Conservation (phyloP, 1,140 invertebrate genomes). For the Saxidomus purpurata region DNA sequence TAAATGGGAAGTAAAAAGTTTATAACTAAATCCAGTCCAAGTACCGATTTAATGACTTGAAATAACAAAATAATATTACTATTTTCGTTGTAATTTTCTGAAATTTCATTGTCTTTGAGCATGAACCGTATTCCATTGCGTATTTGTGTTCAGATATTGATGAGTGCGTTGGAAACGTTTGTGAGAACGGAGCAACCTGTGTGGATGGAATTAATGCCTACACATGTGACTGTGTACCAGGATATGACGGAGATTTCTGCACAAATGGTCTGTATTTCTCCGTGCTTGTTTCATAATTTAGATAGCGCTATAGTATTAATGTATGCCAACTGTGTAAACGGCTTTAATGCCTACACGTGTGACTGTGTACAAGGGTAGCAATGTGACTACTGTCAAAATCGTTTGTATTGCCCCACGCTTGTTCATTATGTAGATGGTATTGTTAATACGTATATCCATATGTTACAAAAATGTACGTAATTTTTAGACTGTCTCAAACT, state of each 20-base stretch:
- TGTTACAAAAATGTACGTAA: too few relatives aligned
- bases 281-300: too few relatives aligned
- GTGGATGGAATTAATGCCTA: conserved; percentile 89
- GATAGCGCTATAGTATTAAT: conserved; percentile 17
- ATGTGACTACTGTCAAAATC: conserved; percentile 35
- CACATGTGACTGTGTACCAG: conserved; percentile 92
- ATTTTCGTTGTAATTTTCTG: too few relatives aligned
- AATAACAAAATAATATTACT: too few relatives aligned
- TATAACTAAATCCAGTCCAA: too few relatives aligned
- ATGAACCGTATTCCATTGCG: too few relatives aligned
- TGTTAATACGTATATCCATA: too few relatives aligned
- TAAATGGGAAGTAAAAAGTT: too few relatives aligned
- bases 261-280: conserved; percentile 30
- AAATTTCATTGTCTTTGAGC: too few relatives aligned
- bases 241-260: conserved; percentile 89
- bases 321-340: conserved; percentile 94
- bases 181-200: conserved; percentile 98
- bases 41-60: too few relatives aligned
- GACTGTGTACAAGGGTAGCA: conserved; percentile 48
- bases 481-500: too few relatives aligned
- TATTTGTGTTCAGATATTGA: background rate
- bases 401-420: conserved; percentile 49
- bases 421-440: too few relatives aligned
- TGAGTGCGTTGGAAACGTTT: conserved; percentile 88
- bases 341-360: conserved; percentile 71